A percentile compares a stretch with the other conserved stretches of the same genome.
Conservation (phyloP, 2,888 invertebrate genomes). For the Dasysyrphus tricinctus region DNA sequence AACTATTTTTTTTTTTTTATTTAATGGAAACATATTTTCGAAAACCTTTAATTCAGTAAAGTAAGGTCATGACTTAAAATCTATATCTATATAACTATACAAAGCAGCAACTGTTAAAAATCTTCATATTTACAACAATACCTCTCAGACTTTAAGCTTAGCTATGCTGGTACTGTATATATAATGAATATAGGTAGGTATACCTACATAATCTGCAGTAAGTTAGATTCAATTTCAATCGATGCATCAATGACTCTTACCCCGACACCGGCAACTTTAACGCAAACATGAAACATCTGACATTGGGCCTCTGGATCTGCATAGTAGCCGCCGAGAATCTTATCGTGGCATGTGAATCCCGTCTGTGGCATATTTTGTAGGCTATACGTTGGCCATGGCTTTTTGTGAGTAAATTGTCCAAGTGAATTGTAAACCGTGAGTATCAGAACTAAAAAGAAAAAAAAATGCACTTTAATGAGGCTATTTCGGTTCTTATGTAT, state of each 20-base stretch:
- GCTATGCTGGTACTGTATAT: neutral
- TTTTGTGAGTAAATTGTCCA: conserved; percentile 78
- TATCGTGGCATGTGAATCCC: conserved; percentile 91
- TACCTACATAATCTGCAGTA: conserved; percentile 29
- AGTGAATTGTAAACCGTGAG: conserved; percentile 77
- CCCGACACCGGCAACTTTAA: conserved; percentile 91
- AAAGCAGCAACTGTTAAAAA: too few species aligned
- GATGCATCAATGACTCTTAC: conserved; percentile 82
- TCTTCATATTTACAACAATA: neutral
- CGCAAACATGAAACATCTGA: conserved; percentile 95
- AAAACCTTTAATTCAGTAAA: too few species aligned
- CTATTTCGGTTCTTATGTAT: neutral
- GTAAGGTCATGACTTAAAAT: too few species aligned
- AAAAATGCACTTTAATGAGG: neutral
- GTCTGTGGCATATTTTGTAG: conserved; percentile 86
- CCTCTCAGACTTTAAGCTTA: neutral
- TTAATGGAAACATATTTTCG: too few species aligned
- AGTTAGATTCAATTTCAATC: conserved; percentile 17
- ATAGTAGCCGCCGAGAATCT: conserved; percentile 94
- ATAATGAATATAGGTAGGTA: neutral
- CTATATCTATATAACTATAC: too few species aligned
- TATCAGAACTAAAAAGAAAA: conserved; percentile 76
- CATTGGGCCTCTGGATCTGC: conserved; percentile 94
- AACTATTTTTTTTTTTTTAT: too few species aligned
- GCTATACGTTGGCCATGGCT: conserved; percentile 85